These are phyloP conservation scores for Ophion costatus DNA, from an alignment of 2,888 invertebrate genomes.

Conservation along the genomic window DNA sequence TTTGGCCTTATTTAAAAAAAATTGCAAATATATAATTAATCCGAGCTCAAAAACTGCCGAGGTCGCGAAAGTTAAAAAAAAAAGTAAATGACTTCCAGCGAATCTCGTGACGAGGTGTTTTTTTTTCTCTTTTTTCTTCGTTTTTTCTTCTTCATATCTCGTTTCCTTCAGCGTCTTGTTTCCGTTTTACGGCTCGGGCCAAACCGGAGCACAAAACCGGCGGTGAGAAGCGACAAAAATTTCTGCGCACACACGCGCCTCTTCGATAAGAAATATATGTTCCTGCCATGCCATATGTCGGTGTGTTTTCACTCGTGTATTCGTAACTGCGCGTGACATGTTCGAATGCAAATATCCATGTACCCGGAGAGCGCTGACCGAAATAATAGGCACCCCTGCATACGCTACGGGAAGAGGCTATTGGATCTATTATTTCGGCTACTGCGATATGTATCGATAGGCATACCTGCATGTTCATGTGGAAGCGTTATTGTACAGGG, in stretches of 20 bases:
- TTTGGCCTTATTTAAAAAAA: neutral
- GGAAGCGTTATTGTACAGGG: too few species aligned
- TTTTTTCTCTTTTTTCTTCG: slow-evolving; percentile 13
- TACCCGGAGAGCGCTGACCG: too few species aligned
- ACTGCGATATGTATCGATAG: too few species aligned
- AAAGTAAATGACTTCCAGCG: neutral
- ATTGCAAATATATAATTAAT: neutral
- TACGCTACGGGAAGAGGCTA: too few species aligned
- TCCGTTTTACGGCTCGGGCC: slow-evolving; percentile 49
- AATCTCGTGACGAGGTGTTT: slow-evolving; percentile 14
- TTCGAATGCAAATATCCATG: too few species aligned
- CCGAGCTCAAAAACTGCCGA: neutral
- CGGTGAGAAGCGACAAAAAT: slow-evolving; percentile 1
- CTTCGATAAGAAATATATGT: slow-evolving; percentile 28
- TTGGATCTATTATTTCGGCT: too few species aligned
- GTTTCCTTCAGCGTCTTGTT: slow-evolving; percentile 57
- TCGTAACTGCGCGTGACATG: too few species aligned
- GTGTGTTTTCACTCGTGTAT: too few species aligned
- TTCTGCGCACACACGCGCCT: neutral
- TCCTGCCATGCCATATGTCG: neutral
- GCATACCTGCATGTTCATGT: too few species aligned
- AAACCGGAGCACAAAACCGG: slow-evolving; percentile 48
- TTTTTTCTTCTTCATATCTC: slow-evolving; percentile 59
- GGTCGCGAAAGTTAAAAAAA: neutral
- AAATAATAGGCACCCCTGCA: too few species aligned